Evolutionary conservation across 2,113 vertebrate species (phyloP).

Genomic region (Numida meleagris): DNA sequence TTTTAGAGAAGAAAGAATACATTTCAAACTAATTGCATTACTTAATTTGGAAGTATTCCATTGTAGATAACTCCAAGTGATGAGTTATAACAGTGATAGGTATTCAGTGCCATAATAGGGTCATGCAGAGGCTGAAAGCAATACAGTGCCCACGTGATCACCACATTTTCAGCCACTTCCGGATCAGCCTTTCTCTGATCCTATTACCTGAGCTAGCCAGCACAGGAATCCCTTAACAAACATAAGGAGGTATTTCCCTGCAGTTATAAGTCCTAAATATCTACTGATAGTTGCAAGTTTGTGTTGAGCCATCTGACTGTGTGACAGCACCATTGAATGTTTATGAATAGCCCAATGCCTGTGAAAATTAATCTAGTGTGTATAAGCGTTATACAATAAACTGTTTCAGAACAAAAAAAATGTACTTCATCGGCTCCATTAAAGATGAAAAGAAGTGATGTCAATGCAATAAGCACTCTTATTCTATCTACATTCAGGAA

Average conservation of each 20-base stretch:
- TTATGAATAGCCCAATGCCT: background rate
- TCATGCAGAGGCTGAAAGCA: background rate
- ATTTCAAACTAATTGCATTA: background rate
- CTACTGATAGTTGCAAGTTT: background rate
- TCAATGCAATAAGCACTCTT: background rate
- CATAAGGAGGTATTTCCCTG: background rate
- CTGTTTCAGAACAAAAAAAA: background rate
- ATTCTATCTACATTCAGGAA: background rate
- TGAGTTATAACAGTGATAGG: background rate
- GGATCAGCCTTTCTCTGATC: background rate
- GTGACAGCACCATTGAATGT: background rate
- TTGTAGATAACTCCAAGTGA: background rate
- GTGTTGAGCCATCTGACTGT: background rate
- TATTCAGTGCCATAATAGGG: background rate
- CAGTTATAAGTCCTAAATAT: background rate
- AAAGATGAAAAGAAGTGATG: no score
- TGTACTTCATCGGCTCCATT: background rate
- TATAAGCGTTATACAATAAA: background rate
- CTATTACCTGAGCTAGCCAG: background rate
- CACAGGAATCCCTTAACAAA: background rate
- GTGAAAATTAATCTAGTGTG: background rate
- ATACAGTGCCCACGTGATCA: background rate
- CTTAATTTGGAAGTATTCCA: background rate
- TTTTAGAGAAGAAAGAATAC: background rate
- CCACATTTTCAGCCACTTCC: background rate